Evolutionary conservation across 2,113 vertebrate species (phyloP), one percentile per base, ranked within the genome.

Genomic region (Cynoglossus semilaevis): DNA sequence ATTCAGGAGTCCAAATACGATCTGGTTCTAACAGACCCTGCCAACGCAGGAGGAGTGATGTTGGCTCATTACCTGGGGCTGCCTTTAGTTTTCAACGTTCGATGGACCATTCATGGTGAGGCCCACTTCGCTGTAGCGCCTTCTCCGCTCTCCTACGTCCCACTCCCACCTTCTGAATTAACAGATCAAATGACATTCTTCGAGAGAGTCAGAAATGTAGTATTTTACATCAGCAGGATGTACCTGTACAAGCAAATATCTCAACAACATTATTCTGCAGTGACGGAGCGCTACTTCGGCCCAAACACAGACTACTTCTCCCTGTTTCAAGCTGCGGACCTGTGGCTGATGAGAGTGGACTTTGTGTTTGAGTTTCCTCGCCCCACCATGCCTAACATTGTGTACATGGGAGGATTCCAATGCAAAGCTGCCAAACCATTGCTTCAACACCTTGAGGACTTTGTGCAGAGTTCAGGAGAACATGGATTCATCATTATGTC

Each of bases 351-450:
- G 89, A 87, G 87, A 63, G 85, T 87, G 29, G 87, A 92, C 66
- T 92, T 91, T 80, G 88, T 92, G 5, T 90, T 92, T 52, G 90
- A 91, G 68, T 91, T 87, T 29, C 90, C 91, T 41, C 85, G 89
- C 14, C 91, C 90, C 18, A 91, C 88, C 12, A 91, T 92, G 91
- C 91, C 91, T 3, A 91, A 92, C 53, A 45, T 89, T 2, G 42
- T 91, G 13, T 91, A 91, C 17, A 83, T 92, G n/a, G 87, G 88
- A 15, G 90, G 91, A 1, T 91, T 92, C 47, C 91, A 92, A 7
- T 91, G 91, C 58, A 88, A 83, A 75, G 83, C 89, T 7, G 55
- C 87, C 0, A 85, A 90, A 47, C 70, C 82, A 13, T 82, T 92
- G 14, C 83, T 89, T 9, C 53, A 57, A 14, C 47, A 89, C 22